phyloP scores from a whole-genome alignment of 2,113 vertebrate species.

The Ivindomyrus marchei region DNA sequence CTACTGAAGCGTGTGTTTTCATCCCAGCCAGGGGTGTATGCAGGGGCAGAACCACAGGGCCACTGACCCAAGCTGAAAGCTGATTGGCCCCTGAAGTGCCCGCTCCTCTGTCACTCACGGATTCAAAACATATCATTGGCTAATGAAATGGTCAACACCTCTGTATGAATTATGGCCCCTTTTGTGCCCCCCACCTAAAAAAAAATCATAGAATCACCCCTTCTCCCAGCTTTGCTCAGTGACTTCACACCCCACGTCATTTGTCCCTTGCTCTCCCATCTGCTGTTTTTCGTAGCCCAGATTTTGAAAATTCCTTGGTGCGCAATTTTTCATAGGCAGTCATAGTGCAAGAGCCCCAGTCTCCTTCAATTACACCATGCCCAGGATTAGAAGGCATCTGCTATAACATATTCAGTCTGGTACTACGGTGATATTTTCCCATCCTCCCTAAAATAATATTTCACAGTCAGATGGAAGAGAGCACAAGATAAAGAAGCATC shows the following conservation, averaged over 20 bases:
- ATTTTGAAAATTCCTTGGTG: background rate
- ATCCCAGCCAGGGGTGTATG: background rate
- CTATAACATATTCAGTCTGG: conserved; percentile 55
- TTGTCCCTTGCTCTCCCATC: background rate
- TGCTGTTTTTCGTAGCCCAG: background rate
- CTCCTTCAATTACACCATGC: conserved; percentile 55
- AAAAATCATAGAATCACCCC: background rate
- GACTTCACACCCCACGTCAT: background rate
- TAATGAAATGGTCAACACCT: background rate
- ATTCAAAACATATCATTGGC: background rate
- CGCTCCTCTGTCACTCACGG: background rate
- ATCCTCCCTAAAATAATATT: conserved; percentile 34
- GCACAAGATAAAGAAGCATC: conserved; percentile 27
- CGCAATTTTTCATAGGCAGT: conserved; percentile 24
- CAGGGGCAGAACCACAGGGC: too few species aligned
- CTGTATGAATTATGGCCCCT: background rate
- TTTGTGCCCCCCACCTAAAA: background rate
- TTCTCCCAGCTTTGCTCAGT: background rate
- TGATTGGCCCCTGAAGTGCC: background rate
- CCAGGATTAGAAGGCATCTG: conserved; percentile 55
- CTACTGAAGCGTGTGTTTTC: background rate
- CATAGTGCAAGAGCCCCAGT: conserved; percentile 44
- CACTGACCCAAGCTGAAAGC: background rate
- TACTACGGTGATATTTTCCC: conserved; percentile 51
- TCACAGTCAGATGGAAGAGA: conserved; percentile 34